These are phyloP conservation scores for Chaenogobius annularis DNA, from an alignment of 2,113 vertebrate species.

Conservation along the genomic window DNA sequence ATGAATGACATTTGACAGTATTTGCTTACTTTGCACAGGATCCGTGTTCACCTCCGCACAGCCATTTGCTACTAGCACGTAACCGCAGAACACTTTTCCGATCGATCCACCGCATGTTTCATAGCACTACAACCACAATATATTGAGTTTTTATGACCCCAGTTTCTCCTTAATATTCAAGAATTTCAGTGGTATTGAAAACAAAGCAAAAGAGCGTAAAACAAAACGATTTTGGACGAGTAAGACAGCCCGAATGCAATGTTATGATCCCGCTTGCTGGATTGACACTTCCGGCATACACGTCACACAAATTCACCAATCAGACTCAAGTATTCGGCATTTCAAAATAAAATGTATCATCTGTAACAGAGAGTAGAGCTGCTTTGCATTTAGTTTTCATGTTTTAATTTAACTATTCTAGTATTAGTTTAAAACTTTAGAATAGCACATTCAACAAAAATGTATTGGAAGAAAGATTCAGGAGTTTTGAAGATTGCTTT, in stretches of 20 bases:
- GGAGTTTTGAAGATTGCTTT: too few relatives aligned
- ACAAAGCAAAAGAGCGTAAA: not conserved
- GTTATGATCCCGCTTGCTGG: constrained; percentile 58
- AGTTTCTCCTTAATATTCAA: not conserved
- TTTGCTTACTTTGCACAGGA: constrained; percentile 32
- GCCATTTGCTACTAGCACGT: constrained; percentile 40
- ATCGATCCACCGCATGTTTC: constrained; percentile 36
- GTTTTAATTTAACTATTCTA: not conserved
- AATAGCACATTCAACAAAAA: not conserved
- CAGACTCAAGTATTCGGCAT: constrained; percentile 6
- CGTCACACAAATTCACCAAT: constrained; percentile 57
- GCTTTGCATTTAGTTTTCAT: not conserved
- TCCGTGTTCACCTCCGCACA: constrained; percentile 25
- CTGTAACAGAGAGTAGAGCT: too few relatives aligned
- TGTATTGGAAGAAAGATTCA: too few relatives aligned
- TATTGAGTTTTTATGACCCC: not conserved
- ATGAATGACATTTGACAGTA: not conserved
- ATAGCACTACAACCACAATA: not conserved
- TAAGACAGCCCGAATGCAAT: constrained; percentile 28
- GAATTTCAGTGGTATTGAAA: not conserved
- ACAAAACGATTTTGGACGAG: not conserved
- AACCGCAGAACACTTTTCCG: constrained; percentile 36
- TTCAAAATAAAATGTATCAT: constrained; percentile 54
- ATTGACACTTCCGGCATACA: constrained; percentile 51
- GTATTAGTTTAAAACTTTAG: not conserved